These are phyloP conservation scores for Perccottus glenii DNA, from an alignment of 2,113 vertebrate species.

Conservation along the genomic window DNA sequence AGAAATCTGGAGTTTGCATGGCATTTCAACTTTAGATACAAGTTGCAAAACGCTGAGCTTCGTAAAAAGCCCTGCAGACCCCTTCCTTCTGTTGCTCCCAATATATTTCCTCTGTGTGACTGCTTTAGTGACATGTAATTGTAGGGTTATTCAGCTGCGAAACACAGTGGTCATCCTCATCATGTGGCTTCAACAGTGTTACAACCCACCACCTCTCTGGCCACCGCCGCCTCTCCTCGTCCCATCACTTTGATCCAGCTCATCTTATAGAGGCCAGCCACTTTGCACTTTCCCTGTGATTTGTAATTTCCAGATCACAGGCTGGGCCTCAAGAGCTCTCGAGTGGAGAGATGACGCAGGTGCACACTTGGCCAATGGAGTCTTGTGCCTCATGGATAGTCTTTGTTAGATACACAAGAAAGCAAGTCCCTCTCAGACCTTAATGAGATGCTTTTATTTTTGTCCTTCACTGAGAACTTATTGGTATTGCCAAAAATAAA, in stretches of 20 bases:
- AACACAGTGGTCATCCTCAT: conserved; percentile 31
- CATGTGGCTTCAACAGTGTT: background rate
- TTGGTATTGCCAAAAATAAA: background rate
- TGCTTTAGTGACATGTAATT: conserved; percentile 32
- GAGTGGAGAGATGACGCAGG: conserved; percentile 18
- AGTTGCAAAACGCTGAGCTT: no score
- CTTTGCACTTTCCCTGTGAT: background rate
- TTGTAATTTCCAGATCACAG: conserved; percentile 28
- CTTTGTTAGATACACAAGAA: background rate
- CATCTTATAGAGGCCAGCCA: conserved; percentile 6
- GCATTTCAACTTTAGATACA: no score
- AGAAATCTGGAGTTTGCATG: no score
- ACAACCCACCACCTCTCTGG: background rate
- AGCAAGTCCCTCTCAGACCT: background rate
- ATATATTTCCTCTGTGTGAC: background rate
- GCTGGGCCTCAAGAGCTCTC: conserved; percentile 11
- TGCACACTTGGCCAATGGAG: conserved; percentile 15
- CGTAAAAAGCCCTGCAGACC: no score
- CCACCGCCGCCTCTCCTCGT: background rate
- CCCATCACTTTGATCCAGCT: background rate
- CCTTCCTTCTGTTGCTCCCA: background rate
- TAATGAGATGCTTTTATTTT: background rate
- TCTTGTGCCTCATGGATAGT: conserved; percentile 10
- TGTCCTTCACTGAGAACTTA: background rate
- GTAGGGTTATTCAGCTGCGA: conserved; percentile 16